These are phyloP conservation scores for Pampus argenteus DNA, from an alignment of 2,797 vertebrate genomes.

Conservation along the genomic window DNA sequence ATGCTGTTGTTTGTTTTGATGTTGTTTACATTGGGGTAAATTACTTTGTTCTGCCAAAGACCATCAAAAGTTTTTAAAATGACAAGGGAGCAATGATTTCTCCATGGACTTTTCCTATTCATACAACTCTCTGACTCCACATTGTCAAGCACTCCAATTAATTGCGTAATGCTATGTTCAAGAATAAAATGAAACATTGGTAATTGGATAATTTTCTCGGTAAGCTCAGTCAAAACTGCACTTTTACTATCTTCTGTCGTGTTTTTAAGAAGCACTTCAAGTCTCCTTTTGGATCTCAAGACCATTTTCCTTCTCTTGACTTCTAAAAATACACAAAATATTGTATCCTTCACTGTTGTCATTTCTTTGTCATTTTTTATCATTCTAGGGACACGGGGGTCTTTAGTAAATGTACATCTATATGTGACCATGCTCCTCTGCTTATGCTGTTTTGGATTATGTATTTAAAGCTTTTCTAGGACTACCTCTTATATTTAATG, in stretches of 20 bases:
- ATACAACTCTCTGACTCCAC: not conserved
- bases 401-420: conserved; percentile 43
- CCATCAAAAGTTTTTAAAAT: conserved; percentile 49
- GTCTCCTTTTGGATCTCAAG: conserved; percentile 21
- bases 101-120: conserved; percentile 44
- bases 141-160: conserved; percentile 4
- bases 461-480: conserved; percentile 24
- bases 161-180: conserved; percentile 47
- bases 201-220: conserved; percentile 63
- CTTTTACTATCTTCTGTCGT: conserved; percentile 19
- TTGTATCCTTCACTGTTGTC: conserved; percentile 20
- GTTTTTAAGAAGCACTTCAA: conserved; percentile 27
- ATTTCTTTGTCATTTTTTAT: conserved; percentile 38
- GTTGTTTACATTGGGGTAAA: conserved; percentile 65
- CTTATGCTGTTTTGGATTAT: conserved; percentile 41
- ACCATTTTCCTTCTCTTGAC: conserved; percentile 15
- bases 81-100: conserved; percentile 53
- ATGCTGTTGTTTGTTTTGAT: conserved; percentile 57
- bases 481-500: conserved; percentile 49
- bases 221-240: conserved; percentile 45
- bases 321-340: conserved; percentile 43
- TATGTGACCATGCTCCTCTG: conserved; percentile 21
- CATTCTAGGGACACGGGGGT: conserved; percentile 13
- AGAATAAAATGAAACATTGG: conserved; percentile 44
- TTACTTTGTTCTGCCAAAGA: conserved; percentile 58